phyloP scores from a whole-genome alignment of 2,888 invertebrate genomes.

The Parascotia fuliginaria region DNA sequence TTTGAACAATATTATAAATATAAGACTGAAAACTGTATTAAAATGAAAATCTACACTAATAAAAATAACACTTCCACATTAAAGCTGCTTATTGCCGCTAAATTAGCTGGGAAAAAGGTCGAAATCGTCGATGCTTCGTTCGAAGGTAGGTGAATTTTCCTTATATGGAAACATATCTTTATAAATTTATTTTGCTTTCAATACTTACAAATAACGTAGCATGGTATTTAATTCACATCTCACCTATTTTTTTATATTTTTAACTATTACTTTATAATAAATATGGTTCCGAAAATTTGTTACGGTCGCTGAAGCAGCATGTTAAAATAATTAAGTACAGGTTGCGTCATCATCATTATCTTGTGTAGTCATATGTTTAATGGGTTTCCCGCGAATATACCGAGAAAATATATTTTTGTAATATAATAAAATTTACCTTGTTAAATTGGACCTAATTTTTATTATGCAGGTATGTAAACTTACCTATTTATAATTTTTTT shows the following conservation, averaged over 20 bases:
- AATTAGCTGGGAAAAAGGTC: conserved; percentile 86
- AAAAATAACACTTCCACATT: conserved; percentile 91
- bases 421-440: no score
- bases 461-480: no score
- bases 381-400: neutral
- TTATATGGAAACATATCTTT: neutral
- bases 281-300: neutral
- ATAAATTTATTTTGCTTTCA: neutral
- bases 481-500: no score
- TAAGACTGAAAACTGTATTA: conserved; percentile 45
- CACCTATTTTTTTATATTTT: neutral
- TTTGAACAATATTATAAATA: conserved; percentile 14
- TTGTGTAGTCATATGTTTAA: neutral
- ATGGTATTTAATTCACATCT: neutral
- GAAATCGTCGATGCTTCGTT: conserved; percentile 85
- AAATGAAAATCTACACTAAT: conserved; percentile 91
- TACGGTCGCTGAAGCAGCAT: neutral
- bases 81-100: conserved; percentile 90
- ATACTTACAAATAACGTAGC: neutral
- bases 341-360: conserved; percentile 15
- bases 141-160: conserved; percentile 80
- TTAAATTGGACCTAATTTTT: no score
- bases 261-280: neutral
- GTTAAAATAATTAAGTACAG: neutral
- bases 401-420: no score